These are phyloP conservation scores for Sylvia borin DNA, from an alignment of 2,797 vertebrate genomes.

Conservation along the genomic window DNA sequence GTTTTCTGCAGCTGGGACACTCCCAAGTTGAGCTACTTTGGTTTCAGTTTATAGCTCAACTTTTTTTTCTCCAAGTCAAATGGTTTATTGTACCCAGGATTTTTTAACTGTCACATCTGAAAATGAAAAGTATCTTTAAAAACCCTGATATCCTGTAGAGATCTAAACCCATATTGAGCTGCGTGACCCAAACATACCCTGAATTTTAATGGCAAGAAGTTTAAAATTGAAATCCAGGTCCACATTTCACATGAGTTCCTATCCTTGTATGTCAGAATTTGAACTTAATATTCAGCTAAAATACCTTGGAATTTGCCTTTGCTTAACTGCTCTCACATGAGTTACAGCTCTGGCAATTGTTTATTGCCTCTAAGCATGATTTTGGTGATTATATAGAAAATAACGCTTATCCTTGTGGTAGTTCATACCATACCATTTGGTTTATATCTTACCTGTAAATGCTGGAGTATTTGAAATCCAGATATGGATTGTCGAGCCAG, in stretches of 20 bases:
- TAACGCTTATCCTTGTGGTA: neutral
- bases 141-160: conserved; percentile 55
- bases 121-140: conserved; percentile 63
- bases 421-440: neutral
- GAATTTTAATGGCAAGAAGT: conserved; percentile 18
- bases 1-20: conserved; percentile 73
- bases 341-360: conserved; percentile 8
- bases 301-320: conserved; percentile 34
- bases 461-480: neutral
- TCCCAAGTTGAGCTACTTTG: conserved; percentile 64
- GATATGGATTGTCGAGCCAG: neutral
- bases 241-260: conserved; percentile 52
- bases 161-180: conserved; percentile 33
- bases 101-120: conserved; percentile 63
- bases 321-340: neutral
- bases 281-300: conserved; percentile 8
- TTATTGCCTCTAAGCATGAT: neutral
- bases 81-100: conserved; percentile 53
- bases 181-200: conserved; percentile 45
- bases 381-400: conserved; percentile 27
- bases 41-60: conserved; percentile 66
- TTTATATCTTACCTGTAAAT: neutral
- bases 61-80: conserved; percentile 36
- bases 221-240: conserved; percentile 40
- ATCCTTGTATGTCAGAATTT: conserved; percentile 50